Percentiles rank a stretch among this genome's conserved stretches.
These are phyloP conservation scores for Paramormyrops kingsleyae DNA, from an alignment of 2,113 vertebrate genomes.

Conservation along the genomic window DNA sequence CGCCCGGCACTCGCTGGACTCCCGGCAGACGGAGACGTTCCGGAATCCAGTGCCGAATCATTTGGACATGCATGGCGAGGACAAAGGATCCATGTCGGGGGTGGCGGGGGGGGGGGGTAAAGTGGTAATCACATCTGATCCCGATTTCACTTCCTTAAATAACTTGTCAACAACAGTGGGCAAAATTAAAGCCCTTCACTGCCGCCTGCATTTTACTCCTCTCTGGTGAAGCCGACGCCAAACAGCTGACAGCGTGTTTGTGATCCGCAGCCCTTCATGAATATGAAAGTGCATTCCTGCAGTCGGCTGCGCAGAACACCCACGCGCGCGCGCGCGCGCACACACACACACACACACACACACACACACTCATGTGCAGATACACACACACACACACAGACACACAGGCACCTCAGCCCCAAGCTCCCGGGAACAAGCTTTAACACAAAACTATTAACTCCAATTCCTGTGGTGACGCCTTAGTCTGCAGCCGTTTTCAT, in stretches of 20 bases:
- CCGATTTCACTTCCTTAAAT: slow-evolving; percentile 25
- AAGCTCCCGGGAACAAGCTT: slow-evolving; percentile 28
- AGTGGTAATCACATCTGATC: slow-evolving; percentile 21
- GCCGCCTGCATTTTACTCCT: background rate
- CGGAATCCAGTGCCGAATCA: background rate
- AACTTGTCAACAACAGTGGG: slow-evolving; percentile 6
- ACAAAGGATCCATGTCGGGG: background rate
- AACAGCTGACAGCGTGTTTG: slow-evolving; percentile 21
- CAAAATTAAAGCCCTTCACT: slow-evolving; percentile 3
- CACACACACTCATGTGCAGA: background rate
- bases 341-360: background rate
- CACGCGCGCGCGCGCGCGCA: background rate
- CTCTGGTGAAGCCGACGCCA: slow-evolving; percentile 38
- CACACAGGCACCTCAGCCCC: background rate
- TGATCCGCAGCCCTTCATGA: slow-evolving; percentile 26
- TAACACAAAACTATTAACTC: slow-evolving; percentile 44
- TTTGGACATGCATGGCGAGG: background rate
- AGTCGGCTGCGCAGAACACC: background rate
- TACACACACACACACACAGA: background rate
- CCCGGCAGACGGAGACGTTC: background rate
- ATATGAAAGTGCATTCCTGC: slow-evolving; percentile 34
- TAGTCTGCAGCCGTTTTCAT: slow-evolving; percentile 38
- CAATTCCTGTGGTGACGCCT: slow-evolving; percentile 45
- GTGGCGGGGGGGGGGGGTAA: background rate
- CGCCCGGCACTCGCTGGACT: background rate